phyloP scores from a whole-genome alignment of 2,797 vertebrate genomes.

The Podargus strigoides region DNA sequence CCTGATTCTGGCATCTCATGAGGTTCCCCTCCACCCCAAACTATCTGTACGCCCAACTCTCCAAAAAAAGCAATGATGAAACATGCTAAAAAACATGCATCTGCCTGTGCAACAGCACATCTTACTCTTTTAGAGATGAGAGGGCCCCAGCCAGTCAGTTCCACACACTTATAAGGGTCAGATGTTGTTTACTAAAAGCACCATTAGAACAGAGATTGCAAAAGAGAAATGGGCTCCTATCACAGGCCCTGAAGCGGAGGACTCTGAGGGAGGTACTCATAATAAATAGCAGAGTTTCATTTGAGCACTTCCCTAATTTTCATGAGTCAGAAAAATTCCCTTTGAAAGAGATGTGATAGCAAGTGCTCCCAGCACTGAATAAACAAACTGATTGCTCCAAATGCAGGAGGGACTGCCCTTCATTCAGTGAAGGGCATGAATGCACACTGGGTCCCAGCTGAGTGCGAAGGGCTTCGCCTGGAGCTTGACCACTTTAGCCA shows the following conservation, averaged over 20 bases:
- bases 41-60: not conserved
- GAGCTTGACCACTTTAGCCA: not conserved
- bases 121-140: not conserved
- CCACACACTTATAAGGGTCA: not conserved
- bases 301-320: not conserved
- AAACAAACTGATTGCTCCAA: not conserved
- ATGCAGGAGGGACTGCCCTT: not conserved
- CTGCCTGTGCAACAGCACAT: not conserved
- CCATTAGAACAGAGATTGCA: slow-evolving; percentile 4
- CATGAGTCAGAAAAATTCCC: not conserved
- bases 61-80: not conserved
- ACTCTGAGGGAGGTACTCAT: not conserved
- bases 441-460: not conserved
- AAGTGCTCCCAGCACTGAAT: not conserved
- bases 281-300: not conserved
- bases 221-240: not conserved
- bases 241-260: not conserved
- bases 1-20: not conserved
- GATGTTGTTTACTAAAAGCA: slow-evolving; percentile 17
- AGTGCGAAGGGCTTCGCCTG: not conserved
- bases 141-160: not conserved
- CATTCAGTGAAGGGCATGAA: not conserved
- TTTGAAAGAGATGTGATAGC: not conserved
- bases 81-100: not conserved
- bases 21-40: not conserved